Evolutionary conservation across 1,140 invertebrate species (phyloP), one percentile per base, ranked within the genome.

Genomic region (Eriosoma lanigerum): DNA sequence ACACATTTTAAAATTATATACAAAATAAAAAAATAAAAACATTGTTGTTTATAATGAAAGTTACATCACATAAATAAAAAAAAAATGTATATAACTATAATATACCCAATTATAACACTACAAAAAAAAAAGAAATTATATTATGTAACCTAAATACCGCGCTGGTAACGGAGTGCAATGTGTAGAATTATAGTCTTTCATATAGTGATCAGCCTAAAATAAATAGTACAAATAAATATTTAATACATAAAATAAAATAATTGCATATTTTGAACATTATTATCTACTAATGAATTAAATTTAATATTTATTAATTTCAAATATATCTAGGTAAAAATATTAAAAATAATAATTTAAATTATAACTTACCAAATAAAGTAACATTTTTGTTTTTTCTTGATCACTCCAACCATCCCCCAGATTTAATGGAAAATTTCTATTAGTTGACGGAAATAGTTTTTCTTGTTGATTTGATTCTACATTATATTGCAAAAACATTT

Each of bases 161-260:
- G 32, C 32, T 46, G 93, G 91, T 78, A 98, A 87, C 38, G 92
- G 93, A 19, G 90, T 91, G 87, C 96, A 97, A 86, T 98, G 96
- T 13, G 92, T 92, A 0, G 94, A 92, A 82, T 92, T 90, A 84
- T 91, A 95, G 86, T 98, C 94, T 81, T 91, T 89, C 89, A 97
- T 90, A 86, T 97, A 92, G 84, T 93, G 92, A 29, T 87, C 88
- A 66, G 92, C 89, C 91, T 93, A 83, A 82, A 89, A n/a, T n/a
- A n/a, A 88, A 62, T 75, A 80, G 81, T n/a, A n/a, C n/a, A 83
- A 81, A 82, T 70, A 66, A 21, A 82, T 81, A 73, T 68, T 62
- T 78, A 21, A 78, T 38, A 44, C 15, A 85, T n/a, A n/a, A 38
- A 38, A 38, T 38, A 38, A 38, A 38, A 38, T 38, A 38, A 38